Evolutionary conservation across 1,140 invertebrate species (phyloP), one percentile per base, ranked within the genome.

Genomic region (Anastrepha obliqua): DNA sequence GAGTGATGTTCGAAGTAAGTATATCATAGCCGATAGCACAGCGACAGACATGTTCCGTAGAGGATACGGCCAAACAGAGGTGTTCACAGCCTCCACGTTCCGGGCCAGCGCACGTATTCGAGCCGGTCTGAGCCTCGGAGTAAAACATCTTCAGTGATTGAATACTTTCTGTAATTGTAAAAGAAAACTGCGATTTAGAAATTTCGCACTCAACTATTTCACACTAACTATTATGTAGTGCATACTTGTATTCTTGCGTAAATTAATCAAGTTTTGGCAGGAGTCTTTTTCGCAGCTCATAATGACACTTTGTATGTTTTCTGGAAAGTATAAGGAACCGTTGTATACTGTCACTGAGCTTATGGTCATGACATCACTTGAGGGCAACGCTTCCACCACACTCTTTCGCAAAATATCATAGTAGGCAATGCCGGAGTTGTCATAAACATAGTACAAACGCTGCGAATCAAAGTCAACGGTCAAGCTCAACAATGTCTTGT

Each of bases 1-100:
- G 93, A 20, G 91, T 94, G 0, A 91, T 89, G 89, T 90, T 89
- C 13, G 93, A 92, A 2, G 94, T 94, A 91, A 96, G 94, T 17
- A 94, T 89, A 29, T 91, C 89, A 93, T 96, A 97, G 1, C 97
- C 97, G 51, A 95, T 94, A 2, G 97, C 96, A 93, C 97, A 98
- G 86, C 94, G 95, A 92, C 97, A 98, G 1, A 94, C 94, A 89
- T 95, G 94, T 13, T 93, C 93, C 0, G 90, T 93, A 11, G 90
- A 87, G 1, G 95, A 95, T 29, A 94, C 94, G 13, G 97, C 96
- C 86, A 98, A 92, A 93, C 97, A 98, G 3, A 98, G 93, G 93
- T 98, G 97, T 88, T 96, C 94, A 92, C 97, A 98, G 55, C 94
- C 94, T 60, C 95, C 95, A 89, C 95, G 95, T 86, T 95, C 94